Percentiles rank a stretch among this genome's conserved stretches.
These are phyloP conservation scores for Heliconius hortense DNA, from an alignment of 2,888 invertebrate species.

Conservation along the genomic window DNA sequence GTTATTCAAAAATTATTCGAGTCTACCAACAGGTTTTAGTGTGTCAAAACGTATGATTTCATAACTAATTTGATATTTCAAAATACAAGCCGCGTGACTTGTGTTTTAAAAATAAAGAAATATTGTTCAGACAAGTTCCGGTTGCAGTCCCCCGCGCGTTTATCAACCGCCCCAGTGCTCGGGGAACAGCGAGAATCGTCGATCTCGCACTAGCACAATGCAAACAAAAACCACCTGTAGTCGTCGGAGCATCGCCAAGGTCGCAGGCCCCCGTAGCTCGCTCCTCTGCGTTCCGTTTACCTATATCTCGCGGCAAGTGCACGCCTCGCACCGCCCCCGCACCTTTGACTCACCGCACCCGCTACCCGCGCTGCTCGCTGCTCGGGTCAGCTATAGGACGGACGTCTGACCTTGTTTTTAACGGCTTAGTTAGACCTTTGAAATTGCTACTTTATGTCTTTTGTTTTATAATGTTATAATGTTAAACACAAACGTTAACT, in stretches of 20 bases:
- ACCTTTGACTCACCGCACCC: constrained; percentile 66
- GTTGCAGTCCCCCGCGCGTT: constrained; percentile 58
- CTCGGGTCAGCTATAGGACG: constrained; percentile 65
- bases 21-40: neutral
- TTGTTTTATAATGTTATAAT: constrained; percentile 3
- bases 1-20: neutral
- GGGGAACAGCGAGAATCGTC: constrained; percentile 54
- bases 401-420: constrained; percentile 44
- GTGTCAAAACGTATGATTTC: constrained; percentile 17
- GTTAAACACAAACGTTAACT: neutral
- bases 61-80: constrained; percentile 23
- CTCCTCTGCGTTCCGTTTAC: constrained; percentile 77
- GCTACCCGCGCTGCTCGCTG: constrained; percentile 49
- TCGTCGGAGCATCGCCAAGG: constrained; percentile 78
- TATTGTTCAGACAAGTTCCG: constrained; percentile 66
- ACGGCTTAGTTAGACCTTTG: constrained; percentile 8
- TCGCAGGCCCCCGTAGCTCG: constrained; percentile 74
- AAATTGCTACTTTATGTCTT: constrained; percentile 8
- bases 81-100: constrained; percentile 35
- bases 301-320: constrained; percentile 80
- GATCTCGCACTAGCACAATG: constrained; percentile 61
- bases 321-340: constrained; percentile 68
- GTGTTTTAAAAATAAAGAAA: constrained; percentile 49
- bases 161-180: constrained; percentile 49
- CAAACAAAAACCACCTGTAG: constrained; percentile 81